These are phyloP conservation scores for Ficedula albicollis DNA, from an alignment of 2,797 vertebrate species.

Conservation along the genomic window DNA sequence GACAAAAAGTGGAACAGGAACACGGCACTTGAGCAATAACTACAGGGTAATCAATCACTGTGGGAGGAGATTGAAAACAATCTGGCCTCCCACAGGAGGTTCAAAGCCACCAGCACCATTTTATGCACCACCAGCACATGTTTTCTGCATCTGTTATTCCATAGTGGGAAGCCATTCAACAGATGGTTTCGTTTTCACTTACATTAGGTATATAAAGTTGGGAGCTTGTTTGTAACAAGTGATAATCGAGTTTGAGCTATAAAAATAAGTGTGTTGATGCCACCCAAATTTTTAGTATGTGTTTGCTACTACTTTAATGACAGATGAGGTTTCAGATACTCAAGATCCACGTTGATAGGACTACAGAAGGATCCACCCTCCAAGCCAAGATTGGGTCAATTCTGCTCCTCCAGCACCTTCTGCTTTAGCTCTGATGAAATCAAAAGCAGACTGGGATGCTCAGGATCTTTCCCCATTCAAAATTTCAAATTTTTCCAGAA, in stretches of 20 bases:
- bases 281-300: background rate
- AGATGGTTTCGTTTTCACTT: conserved; percentile 65
- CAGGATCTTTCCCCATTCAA: background rate
- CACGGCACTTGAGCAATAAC: background rate
- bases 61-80: conserved; percentile 38
- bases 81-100: conserved; percentile 43
- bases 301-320: background rate
- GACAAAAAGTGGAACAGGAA: background rate
- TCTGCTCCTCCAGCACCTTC: background rate
- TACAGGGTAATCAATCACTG: conserved; percentile 28
- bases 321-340: background rate
- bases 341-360: accelerated
- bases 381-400: background rate
- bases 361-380: background rate
- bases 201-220: conserved; percentile 26
- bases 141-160: conserved; percentile 43
- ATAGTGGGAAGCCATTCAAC: conserved; percentile 34
- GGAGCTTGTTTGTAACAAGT: conserved; percentile 26
- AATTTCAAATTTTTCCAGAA: background rate
- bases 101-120: conserved; percentile 1
- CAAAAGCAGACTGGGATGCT: background rate
- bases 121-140: background rate
- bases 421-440: background rate
- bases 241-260: conserved; percentile 9
- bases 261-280: background rate